Evolutionary conservation across 1,140 invertebrate species (phyloP).

Genomic region (Nasonia longicornis): DNA sequence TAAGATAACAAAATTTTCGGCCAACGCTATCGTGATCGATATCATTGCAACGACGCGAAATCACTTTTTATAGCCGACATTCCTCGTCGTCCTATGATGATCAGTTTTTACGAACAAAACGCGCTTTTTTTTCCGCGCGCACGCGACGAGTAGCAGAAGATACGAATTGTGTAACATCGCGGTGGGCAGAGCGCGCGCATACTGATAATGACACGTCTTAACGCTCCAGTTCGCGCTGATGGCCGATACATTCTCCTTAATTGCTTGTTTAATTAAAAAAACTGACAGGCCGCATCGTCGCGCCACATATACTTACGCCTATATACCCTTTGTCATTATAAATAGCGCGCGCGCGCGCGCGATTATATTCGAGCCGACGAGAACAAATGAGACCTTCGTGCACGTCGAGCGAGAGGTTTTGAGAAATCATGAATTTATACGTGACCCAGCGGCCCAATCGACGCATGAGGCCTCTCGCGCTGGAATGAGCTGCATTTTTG

Average conservation of each 20-base stretch:
- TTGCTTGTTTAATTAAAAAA: slow-evolving; percentile 28
- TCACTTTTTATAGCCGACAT: no score
- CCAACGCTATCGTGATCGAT: no score
- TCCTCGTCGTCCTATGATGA: no score
- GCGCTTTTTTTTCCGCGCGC: no score
- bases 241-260: slow-evolving; percentile 4
- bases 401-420: neutral
- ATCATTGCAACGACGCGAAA: no score
- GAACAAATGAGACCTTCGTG: neutral
- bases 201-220: no score
- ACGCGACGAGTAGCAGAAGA: no score
- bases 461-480: no score
- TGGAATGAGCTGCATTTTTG: neutral
- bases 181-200: no score
- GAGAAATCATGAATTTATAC: slow-evolving; percentile 6
- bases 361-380: neutral
- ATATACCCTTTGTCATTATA: neutral
- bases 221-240: neutral
- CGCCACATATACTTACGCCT: neutral
- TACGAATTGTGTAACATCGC: no score
- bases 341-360: neutral
- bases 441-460: neutral
- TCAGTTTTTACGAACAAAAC: no score
- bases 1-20: no score
- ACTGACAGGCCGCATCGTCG: neutral